These are phyloP conservation scores for Clavelina lepadiformis DNA, from an alignment of 23 tunicate genomes.

Conservation along the genomic window DNA sequence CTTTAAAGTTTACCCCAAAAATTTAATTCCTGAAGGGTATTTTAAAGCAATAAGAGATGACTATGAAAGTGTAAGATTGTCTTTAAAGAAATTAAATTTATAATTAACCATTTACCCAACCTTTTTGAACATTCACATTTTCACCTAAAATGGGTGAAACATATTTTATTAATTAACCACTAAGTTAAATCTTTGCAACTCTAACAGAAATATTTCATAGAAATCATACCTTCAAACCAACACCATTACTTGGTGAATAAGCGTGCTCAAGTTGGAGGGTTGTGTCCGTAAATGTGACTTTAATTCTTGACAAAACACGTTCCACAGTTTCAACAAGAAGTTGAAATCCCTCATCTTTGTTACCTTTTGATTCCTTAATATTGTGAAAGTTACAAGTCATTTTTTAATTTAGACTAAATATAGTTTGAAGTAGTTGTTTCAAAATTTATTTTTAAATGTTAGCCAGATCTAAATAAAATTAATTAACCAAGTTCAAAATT, in stretches of 20 bases:
- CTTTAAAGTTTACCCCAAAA: too few relatives aligned
- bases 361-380: neutral
- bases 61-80: too few relatives aligned
- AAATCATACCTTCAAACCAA: conserved; percentile 19
- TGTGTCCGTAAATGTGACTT: conserved; percentile 58
- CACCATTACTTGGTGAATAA: conserved; percentile 6
- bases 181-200: neutral
- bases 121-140: too few relatives aligned
- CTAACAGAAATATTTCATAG: too few relatives aligned
- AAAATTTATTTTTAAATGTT: neutral
- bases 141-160: too few relatives aligned
- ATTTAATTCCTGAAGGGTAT: too few relatives aligned
- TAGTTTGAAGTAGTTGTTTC: neutral
- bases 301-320: conserved; percentile 57
- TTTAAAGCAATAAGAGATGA: too few relatives aligned
- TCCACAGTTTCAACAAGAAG: conserved; percentile 63
- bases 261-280: conserved; percentile 48
- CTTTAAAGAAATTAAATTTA: too few relatives aligned
- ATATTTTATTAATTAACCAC: too few relatives aligned
- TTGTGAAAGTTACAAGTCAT: neutral
- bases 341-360: conserved; percentile 81
- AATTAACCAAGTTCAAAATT: too few relatives aligned
- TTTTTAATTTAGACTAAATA: neutral
- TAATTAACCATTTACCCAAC: too few relatives aligned
- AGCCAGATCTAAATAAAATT: too few relatives aligned